Base-by-base conservation (phyloP, 2,113 vertebrate species). In the Hippocampus zosterae region DNA sequence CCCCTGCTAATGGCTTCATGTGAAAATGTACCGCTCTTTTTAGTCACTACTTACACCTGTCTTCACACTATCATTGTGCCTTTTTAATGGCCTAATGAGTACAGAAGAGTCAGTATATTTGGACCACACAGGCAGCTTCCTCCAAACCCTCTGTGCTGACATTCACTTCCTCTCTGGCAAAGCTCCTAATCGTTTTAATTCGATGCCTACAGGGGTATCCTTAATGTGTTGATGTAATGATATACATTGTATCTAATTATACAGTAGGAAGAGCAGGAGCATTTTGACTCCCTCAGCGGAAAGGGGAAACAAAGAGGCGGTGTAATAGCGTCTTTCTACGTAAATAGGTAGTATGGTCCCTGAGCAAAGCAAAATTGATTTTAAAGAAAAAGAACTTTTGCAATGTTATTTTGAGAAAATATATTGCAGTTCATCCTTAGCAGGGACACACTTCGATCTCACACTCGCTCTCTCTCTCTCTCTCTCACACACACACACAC, bases 101-200 rank as follows among this genome's bases (percentile, higher is more conserved):
- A 78, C 77, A 80, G 77, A 66, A 65, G 71, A 78, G 25, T 21
- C 67, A 56, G 61, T 65, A 61, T 75, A 44, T 79, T 68, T 65
- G 61, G 85, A 84, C 84, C 84, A 86, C 87, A 88, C 87, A 86
- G 60, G 73, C 40, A 73, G 78, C 70, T 79, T 86, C 84, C 78
- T 83, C 83, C 80, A 79, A 46, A 46, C 63, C 42, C 23, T 46
- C 74, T 56, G 70, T 79, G 56, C 7, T 73, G 75, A 65, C 42
- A 18, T 46, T 68, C 23, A 76, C 83, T 81, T 80, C 65, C 69
- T 72, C 48, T 29, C 61, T 69, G 8, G 65, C 60, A 73, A 71
- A 76, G 50, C 62, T 71, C 73, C 70, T 84, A 88, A 88, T 88
- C 69, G 74, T 86, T 85, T 85, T 73, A 74, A 77, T 66, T 52